Conservation (phyloP, 2,888 invertebrate species). For the Vesta saturnalis region DNA sequence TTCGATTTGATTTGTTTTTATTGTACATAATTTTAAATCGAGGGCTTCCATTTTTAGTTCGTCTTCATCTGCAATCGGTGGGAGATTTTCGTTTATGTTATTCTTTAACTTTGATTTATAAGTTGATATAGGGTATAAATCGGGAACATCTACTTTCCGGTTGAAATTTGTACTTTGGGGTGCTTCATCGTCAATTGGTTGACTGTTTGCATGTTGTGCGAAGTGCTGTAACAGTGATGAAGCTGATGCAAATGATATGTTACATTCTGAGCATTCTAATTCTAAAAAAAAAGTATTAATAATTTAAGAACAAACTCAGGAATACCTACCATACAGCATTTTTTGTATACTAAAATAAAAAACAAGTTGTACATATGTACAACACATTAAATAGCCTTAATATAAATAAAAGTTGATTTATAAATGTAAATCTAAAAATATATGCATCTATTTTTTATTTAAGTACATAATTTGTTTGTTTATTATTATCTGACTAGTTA, state of each 20-base stretch:
- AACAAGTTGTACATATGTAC: neutral
- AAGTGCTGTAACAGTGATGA: conserved; percentile 57
- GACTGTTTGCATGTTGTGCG: conserved; percentile 52
- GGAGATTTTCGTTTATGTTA: neutral
- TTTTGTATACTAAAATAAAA: neutral
- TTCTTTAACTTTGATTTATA: conserved; percentile 12
- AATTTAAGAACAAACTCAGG: neutral
- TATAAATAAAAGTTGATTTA: neutral
- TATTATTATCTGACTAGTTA: conserved; percentile 4
- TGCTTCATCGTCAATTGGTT: conserved; percentile 18
- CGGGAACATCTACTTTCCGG: conserved; percentile 43
- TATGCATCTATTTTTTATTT: neutral
- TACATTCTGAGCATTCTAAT: conserved; percentile 53
- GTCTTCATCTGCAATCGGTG: neutral
- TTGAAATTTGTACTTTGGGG: neutral
- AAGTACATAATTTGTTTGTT: conserved; percentile 7
- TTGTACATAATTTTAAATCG: conserved; percentile 18
- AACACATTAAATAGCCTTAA: neutral
- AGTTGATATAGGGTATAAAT: conserved; percentile 47
- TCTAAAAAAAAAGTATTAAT: conserved; percentile 45
- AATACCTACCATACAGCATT: conserved; percentile 25
- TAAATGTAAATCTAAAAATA: neutral
- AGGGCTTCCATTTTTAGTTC: conserved; percentile 23
- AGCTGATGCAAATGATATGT: conserved; percentile 52
- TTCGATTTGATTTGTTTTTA: conserved; percentile 23